phyloP scores from a whole-genome alignment of 2,888 invertebrate species.

The Zele albiditarsus region DNA sequence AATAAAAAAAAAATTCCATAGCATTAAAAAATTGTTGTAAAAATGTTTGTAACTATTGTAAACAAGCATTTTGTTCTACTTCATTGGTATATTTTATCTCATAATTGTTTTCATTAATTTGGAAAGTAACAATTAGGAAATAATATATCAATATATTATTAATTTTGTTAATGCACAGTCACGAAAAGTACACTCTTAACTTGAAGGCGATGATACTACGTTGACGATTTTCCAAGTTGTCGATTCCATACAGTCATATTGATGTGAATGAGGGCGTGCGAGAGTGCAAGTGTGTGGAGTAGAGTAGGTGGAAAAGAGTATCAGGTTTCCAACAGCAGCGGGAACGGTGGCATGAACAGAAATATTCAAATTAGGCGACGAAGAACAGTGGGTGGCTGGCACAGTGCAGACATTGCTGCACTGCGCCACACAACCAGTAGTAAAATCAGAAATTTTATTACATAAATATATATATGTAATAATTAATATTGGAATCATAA shows the following conservation, averaged over 20 bases:
- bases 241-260: constrained; percentile 34
- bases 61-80: no score
- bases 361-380: constrained; percentile 46
- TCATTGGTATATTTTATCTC: neutral
- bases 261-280: neutral
- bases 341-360: constrained; percentile 42
- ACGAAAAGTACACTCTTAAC: constrained; percentile 38
- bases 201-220: constrained; percentile 34
- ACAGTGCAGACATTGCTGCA: constrained; percentile 36
- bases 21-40: neutral
- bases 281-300: neutral
- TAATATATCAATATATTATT: constrained; percentile 10
- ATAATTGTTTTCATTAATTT: constrained; percentile 29
- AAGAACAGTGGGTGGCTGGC: constrained; percentile 19
- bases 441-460: constrained; percentile 1
- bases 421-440: constrained; percentile 18
- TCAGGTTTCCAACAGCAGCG: constrained; percentile 36
- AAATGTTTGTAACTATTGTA: neutral
- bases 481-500: neutral
- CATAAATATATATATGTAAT: neutral
- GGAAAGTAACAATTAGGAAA: constrained; percentile 19
- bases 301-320: constrained; percentile 27
- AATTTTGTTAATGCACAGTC: constrained; percentile 31
- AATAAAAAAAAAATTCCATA: neutral
- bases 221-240: constrained; percentile 36